These are phyloP conservation scores for Nothobranchius furzeri DNA, from an alignment of 2,113 vertebrate species.

Conservation along the genomic window DNA sequence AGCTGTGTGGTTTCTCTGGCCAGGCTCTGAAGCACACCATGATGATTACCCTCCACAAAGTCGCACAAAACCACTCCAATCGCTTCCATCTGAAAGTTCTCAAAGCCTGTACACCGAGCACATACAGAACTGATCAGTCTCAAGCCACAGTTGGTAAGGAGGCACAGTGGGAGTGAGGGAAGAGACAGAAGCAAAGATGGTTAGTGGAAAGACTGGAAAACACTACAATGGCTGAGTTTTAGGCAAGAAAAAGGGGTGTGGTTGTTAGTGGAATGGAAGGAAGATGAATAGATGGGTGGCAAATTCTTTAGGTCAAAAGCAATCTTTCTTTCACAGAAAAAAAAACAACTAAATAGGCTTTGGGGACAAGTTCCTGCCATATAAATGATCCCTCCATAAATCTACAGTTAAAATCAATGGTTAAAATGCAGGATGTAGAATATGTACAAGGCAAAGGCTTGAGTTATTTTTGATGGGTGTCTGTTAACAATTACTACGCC, in stretches of 20 bases:
- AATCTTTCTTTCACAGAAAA: constrained; percentile 50
- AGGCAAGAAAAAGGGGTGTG: constrained; percentile 38
- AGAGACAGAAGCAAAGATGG: constrained; percentile 31
- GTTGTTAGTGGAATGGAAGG: constrained; percentile 46
- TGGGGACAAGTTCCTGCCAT: constrained; percentile 53
- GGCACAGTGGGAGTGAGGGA: constrained; percentile 35
- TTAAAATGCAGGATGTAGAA: constrained; percentile 57
- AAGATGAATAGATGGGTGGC: constrained; percentile 48
- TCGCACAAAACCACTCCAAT: constrained; percentile 71
- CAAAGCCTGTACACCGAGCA: constrained; percentile 58
- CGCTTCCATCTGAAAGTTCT: constrained; percentile 73
- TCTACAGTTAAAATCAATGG: constrained; percentile 55
- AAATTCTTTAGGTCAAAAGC: constrained; percentile 58
- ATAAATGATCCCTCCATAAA: constrained; percentile 65
- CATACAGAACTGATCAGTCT: constrained; percentile 61
- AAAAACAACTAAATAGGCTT: constrained; percentile 48
- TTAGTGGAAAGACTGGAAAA: constrained; percentile 49
- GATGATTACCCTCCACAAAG: constrained; percentile 72
- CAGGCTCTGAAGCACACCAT: constrained; percentile 64
- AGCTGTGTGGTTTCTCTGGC: constrained; percentile 69
- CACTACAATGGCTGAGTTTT: constrained; percentile 24
- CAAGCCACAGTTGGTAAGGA: constrained; percentile 52
- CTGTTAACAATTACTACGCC: constrained; percentile 73
- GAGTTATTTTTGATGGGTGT: constrained; percentile 60
- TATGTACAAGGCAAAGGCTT: constrained; percentile 51